Conservation (phyloP, 2,888 invertebrate genomes). For the Aphidoletes aphidimyza region DNA sequence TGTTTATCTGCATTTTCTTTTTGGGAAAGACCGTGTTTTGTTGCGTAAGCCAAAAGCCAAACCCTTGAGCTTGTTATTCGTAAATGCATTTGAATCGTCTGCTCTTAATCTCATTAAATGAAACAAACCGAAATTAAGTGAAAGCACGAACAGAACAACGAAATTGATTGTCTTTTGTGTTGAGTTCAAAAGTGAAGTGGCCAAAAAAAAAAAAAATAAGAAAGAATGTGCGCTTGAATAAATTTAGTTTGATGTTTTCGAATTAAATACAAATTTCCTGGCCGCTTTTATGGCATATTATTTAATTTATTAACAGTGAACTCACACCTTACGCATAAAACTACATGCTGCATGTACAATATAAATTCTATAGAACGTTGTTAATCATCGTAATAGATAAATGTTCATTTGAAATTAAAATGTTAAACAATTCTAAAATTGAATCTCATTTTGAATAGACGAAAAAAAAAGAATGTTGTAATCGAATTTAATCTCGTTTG, state of each 20-base stretch:
- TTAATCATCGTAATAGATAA: not conserved
- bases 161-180: not conserved
- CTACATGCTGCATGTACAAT: not conserved
- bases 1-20: conserved; percentile 1
- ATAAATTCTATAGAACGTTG: not conserved
- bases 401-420: conserved; percentile 4
- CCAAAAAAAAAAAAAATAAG: not conserved
- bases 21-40: not conserved
- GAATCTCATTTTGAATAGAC: not conserved
- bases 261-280: not conserved
- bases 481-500: conserved; percentile 13
- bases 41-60: conserved; percentile 31
- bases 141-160: conserved; percentile 36
- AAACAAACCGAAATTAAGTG: conserved; percentile 19
- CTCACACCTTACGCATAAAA: not conserved
- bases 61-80: conserved; percentile 7
- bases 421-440: not conserved
- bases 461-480: conserved; percentile 20
- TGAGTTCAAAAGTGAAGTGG: not conserved
- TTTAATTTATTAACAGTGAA: not conserved
- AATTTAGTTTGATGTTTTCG: not conserved
- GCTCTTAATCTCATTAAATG: conserved; percentile 33
- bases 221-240: not conserved
- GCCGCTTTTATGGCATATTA: not conserved
- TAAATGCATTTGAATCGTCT: conserved; percentile 14